Base-by-base conservation (phyloP, 2,797 vertebrate species). In the Myripristis jacobus region DNA sequence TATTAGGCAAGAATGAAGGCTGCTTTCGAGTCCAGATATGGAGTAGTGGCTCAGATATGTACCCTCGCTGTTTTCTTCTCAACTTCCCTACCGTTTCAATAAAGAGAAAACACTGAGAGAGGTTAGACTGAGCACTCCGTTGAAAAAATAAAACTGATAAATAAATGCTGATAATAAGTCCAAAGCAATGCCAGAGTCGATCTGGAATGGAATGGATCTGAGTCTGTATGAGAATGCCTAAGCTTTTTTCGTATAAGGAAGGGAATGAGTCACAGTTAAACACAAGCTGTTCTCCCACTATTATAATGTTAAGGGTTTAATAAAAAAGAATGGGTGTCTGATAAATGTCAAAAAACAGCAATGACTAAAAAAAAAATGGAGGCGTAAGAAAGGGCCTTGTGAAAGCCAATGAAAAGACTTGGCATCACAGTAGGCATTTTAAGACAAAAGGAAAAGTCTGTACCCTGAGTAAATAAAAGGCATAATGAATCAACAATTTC, bases 221-320 rank as follows among this genome's bases (percentile, higher is more conserved):
- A 1, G 34, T 36, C 12, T 52, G 50, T 27, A 16, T 9, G 31
- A 74, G 82, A 11, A 76, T 61, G 65, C 52, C 64, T 27, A 31
- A 79, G 81, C 87, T 88, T 83, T 80, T 77, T 80, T 67, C 77
- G 69, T 73, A 75, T 67, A 70, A 87, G 78, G 76, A 89, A 76
- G 63, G n/a, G 79, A 84, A 75, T 91, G 91, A 91, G 81, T 89
- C 90, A 91, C 64, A 11, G 58, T 72, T 72, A 64, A 83, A 84
- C 77, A 77, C 87, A 85, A 88, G 82, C 84, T 85, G 91, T 83
- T 86, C 83, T 87, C 75, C 75, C 80, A 73, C 65, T 41, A 48
- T 55, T 85, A 72, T 79, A 70, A 67, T 69, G 83, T 70, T 57
- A 57, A 36, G 46, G 55, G 62, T 73, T 78, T 67, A 50, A 36